phyloP scores from a whole-genome alignment of 2,113 vertebrate species.

The Larimichthys crocea region DNA sequence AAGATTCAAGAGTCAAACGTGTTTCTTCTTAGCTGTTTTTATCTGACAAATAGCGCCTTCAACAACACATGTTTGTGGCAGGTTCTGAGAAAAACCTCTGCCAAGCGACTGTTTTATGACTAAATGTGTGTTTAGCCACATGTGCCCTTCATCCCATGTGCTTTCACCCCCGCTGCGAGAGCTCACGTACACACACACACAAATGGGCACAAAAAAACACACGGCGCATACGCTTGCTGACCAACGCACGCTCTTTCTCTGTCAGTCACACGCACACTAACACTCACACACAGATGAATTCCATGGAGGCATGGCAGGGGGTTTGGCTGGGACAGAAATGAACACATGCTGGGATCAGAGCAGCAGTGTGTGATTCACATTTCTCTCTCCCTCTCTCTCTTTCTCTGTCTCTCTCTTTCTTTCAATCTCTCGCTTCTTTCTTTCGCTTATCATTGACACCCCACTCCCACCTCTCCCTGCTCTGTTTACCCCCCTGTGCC shows the following conservation, averaged over 20 bases:
- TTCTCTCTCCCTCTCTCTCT: slow-evolving; percentile 43
- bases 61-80: slow-evolving; percentile 41
- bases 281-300: slow-evolving; percentile 44
- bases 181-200: slow-evolving; percentile 28
- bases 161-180: slow-evolving; percentile 67
- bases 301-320: slow-evolving; percentile 64
- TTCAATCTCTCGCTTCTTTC: slow-evolving; percentile 48
- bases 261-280: slow-evolving; percentile 21
- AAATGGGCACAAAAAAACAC: slow-evolving; percentile 12
- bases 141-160: slow-evolving; percentile 68
- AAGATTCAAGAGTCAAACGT: slow-evolving; percentile 4
- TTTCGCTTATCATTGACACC: slow-evolving; percentile 50
- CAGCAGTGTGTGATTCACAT: slow-evolving; percentile 67
- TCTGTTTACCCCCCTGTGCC: slow-evolving; percentile 52
- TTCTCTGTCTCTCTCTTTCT: slow-evolving; percentile 26
- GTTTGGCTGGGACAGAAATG: slow-evolving; percentile 71
- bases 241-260: slow-evolving; percentile 38
- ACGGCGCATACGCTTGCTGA: slow-evolving; percentile 36
- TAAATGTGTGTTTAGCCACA: slow-evolving; percentile 65
- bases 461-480: slow-evolving; percentile 42
- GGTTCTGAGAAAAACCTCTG: slow-evolving; percentile 67
- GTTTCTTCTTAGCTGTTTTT: slow-evolving; percentile 33
- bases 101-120: slow-evolving; percentile 50
- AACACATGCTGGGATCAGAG: slow-evolving; percentile 77
- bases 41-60: slow-evolving; percentile 51